These are phyloP conservation scores for Aricia artaxerxes DNA, from an alignment of 2,888 invertebrate genomes.

Conservation along the genomic window DNA sequence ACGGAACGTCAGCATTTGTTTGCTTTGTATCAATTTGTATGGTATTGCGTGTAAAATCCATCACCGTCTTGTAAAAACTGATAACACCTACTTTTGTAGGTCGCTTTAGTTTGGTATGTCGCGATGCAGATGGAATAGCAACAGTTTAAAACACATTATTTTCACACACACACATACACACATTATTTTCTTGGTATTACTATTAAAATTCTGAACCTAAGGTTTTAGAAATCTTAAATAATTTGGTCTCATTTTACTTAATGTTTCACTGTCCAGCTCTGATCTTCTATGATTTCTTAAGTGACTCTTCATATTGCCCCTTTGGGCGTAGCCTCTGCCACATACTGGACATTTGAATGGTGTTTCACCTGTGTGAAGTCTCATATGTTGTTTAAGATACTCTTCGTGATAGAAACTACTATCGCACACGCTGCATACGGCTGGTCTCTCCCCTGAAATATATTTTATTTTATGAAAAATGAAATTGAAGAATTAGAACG, in stretches of 20 bases:
- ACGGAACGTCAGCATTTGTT: too few species aligned
- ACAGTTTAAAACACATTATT: too few species aligned
- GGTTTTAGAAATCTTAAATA: slow-evolving; percentile 65
- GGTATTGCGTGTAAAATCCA: too few species aligned
- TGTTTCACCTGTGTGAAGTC: slow-evolving; percentile 74
- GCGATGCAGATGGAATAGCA: too few species aligned
- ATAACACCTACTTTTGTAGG: too few species aligned
- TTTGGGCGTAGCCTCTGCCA: slow-evolving; percentile 69
- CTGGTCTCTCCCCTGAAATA: slow-evolving; percentile 68
- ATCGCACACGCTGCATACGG: slow-evolving; percentile 64
- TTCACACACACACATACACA: too few species aligned
- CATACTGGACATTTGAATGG: slow-evolving; percentile 76
- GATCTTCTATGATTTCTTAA: slow-evolving; percentile 65
- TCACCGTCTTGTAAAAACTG: too few species aligned
- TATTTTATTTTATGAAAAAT: too few species aligned
- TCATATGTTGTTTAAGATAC: slow-evolving; percentile 71
- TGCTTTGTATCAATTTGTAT: too few species aligned
- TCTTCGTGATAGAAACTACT: slow-evolving; percentile 68
- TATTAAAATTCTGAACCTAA: slow-evolving; percentile 33
- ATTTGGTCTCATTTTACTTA: slow-evolving; percentile 65
- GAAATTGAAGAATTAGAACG: background rate
- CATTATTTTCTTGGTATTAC: too few species aligned
- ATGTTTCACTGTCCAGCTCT: slow-evolving; percentile 58
- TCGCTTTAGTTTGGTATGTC: too few species aligned
- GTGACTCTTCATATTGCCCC: slow-evolving; percentile 75